A percentile compares a stretch with the other conserved stretches of the same genome.
These are phyloP conservation scores for Enteromius paludinosus DNA, from an alignment of 2,797 vertebrate genomes.

Conservation along the genomic window DNA sequence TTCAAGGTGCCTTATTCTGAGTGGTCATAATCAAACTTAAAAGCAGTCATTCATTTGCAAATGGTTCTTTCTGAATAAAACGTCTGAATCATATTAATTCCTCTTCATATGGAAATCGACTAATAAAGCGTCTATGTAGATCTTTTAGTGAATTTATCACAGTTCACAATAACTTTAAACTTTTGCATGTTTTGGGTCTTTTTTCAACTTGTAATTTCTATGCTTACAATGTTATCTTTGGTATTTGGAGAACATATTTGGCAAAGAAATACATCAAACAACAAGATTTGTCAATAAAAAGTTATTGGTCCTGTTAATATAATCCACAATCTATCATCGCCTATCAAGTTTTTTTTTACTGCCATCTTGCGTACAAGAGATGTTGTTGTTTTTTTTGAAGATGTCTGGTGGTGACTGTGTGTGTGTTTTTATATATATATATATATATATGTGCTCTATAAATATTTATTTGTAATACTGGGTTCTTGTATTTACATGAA, in stretches of 20 bases:
- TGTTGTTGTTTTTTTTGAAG: neutral
- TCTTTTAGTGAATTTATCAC: neutral
- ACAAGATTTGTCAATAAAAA: neutral
- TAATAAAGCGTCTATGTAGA: conserved; percentile 14
- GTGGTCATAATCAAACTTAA: conserved; percentile 12
- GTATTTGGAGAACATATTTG: conserved; percentile 48
- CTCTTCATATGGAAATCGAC: conserved; percentile 9
- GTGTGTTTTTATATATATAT: no score
- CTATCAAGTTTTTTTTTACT: neutral
- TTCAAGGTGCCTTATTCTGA: conserved; percentile 63
- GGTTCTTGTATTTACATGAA: neutral
- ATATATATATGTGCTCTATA: neutral
- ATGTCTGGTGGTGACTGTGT: neutral
- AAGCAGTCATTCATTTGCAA: conserved; percentile 28
- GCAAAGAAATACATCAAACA: neutral
- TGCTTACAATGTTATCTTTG: conserved; percentile 62
- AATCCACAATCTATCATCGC: conserved; percentile 13
- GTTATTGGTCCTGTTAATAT: neutral
- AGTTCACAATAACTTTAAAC: neutral
- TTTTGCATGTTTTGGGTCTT: conserved; percentile 20
- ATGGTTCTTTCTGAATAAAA: neutral
- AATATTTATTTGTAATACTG: neutral
- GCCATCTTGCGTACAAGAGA: neutral
- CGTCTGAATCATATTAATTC: conserved; percentile 10
- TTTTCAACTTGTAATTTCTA: conserved; percentile 51